Conservation (phyloP, 1,140 invertebrate genomes). For the Drosophila persimilis region DNA sequence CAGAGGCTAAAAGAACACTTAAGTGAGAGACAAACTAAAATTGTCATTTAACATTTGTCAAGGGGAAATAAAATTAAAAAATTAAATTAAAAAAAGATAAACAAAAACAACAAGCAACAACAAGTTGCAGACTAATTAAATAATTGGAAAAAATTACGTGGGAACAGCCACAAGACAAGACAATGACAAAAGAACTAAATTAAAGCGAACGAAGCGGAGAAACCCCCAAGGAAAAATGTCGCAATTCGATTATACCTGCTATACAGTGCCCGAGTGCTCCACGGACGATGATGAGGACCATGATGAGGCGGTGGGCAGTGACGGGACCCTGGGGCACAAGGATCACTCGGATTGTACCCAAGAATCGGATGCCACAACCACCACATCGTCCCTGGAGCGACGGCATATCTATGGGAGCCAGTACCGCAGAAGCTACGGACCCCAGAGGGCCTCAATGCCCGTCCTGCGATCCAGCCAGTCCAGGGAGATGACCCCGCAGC, state of each 20-base stretch:
- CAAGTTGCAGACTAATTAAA: conserved; percentile 59
- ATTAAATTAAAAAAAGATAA: conserved; percentile 12
- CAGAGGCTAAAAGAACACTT: conserved; percentile 44
- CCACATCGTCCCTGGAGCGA: conserved; percentile 64
- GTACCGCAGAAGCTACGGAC: conserved; percentile 47
- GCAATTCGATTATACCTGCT: conserved; percentile 75
- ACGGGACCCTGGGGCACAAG: conserved; percentile 63
- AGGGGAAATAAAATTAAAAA: conserved; percentile 1
- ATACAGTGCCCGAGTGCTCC: conserved; percentile 76
- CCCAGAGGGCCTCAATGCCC: conserved; percentile 62
- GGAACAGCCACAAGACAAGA: conserved; percentile 36
- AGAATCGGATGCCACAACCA: conserved; percentile 64
- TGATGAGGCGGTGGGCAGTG: conserved; percentile 39
- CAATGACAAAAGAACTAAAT: conserved; percentile 47
- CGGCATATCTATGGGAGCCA: conserved; percentile 58
- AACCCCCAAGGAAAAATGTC: conserved; percentile 52
- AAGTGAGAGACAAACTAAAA: conserved; percentile 46
- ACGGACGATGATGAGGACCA: conserved; percentile 49
- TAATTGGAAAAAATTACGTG: conserved; percentile 47
- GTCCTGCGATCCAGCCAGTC: conserved; percentile 48
- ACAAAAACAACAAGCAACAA: conserved; percentile 18
- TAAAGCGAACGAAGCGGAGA: conserved; percentile 2
- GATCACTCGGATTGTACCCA: conserved; percentile 56
- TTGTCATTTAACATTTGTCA: conserved; percentile 65
- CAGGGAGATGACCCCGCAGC: conserved; percentile 63